Evolutionary conservation across 2,797 vertebrate species (phyloP).

Genomic region (Dicrostonyx torquatus): DNA sequence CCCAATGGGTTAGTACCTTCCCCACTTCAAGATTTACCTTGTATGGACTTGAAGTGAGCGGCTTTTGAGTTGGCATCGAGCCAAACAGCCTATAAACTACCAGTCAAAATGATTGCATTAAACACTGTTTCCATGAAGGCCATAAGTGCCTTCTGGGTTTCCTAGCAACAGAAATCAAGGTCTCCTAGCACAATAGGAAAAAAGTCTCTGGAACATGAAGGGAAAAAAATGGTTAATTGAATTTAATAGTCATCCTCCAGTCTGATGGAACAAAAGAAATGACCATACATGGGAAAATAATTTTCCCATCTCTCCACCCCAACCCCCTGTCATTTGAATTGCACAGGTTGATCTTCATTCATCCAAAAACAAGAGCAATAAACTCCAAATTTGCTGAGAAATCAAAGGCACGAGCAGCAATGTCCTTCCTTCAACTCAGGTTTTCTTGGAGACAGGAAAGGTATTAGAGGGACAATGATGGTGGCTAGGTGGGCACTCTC

Average conservation of each 20-base stretch:
- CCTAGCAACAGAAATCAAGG: conserved; percentile 71
- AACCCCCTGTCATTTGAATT: neutral
- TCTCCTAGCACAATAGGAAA: neutral
- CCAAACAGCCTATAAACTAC: conserved; percentile 46
- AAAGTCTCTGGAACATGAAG: conserved; percentile 15
- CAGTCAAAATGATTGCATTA: conserved; percentile 42
- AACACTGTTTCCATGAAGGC: conserved; percentile 42
- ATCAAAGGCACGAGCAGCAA: neutral
- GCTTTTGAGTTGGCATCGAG: conserved; percentile 30
- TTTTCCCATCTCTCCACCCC: neutral
- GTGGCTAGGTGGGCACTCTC: neutral
- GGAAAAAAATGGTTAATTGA: neutral
- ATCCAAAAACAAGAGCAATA: neutral
- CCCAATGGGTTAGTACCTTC: neutral
- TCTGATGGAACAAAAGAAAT: conserved; percentile 19
- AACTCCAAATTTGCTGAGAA: neutral
- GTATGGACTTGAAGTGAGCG: neutral
- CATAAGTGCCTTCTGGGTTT: conserved; percentile 58
- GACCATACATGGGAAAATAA: neutral
- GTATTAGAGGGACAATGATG: neutral
- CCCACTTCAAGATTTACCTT: neutral
- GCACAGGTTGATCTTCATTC: neutral
- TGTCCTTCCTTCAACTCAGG: neutral
- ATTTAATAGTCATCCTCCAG: conserved; percentile 14
- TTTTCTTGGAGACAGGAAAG: conserved; percentile 43